Conservation (phyloP, 2,888 invertebrate genomes). For the Drosophila limbata region DNA sequence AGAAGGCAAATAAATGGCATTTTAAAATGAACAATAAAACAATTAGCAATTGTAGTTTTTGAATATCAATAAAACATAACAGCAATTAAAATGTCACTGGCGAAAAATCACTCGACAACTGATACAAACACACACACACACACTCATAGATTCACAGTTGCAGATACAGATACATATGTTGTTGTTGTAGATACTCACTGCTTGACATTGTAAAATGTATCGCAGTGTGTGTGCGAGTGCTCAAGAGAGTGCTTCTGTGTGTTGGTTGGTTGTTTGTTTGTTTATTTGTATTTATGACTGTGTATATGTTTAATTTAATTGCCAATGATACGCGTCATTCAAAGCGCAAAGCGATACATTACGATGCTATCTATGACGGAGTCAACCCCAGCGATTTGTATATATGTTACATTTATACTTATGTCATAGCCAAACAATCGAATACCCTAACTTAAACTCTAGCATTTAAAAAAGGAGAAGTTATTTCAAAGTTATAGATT, state of each 20-base stretch:
- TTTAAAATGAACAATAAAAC: slow-evolving; percentile 75
- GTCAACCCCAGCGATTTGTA: slow-evolving; percentile 35
- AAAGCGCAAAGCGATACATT: slow-evolving; percentile 72
- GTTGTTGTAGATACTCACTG: slow-evolving; percentile 49
- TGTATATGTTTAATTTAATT: slow-evolving; percentile 75
- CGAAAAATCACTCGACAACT: slow-evolving; percentile 63
- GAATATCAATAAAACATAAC: slow-evolving; percentile 81
- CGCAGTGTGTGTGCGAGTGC: slow-evolving; percentile 19
- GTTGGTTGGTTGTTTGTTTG: slow-evolving; percentile 16
- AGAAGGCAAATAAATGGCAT: slow-evolving; percentile 66
- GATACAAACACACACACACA: slow-evolving; percentile 4
- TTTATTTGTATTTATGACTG: slow-evolving; percentile 29
- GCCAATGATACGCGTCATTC: slow-evolving; percentile 81
- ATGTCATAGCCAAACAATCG: not conserved
- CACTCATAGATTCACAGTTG: not conserved
- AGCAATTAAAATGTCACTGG: slow-evolving; percentile 80
- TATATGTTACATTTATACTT: not conserved
- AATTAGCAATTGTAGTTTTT: slow-evolving; percentile 77
- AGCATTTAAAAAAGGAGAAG: not conserved
- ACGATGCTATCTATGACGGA: slow-evolving; percentile 70
- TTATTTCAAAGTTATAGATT: not conserved
- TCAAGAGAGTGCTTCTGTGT: slow-evolving; percentile 31
- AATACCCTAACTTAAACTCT: slow-evolving; percentile 29
- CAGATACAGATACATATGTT: slow-evolving; percentile 16
- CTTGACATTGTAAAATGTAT: slow-evolving; percentile 69